A percentile compares a stretch with the other conserved stretches of the same genome.
Conservation (phyloP, 2,113 vertebrate species). For the Platichthys flesus region DNA sequence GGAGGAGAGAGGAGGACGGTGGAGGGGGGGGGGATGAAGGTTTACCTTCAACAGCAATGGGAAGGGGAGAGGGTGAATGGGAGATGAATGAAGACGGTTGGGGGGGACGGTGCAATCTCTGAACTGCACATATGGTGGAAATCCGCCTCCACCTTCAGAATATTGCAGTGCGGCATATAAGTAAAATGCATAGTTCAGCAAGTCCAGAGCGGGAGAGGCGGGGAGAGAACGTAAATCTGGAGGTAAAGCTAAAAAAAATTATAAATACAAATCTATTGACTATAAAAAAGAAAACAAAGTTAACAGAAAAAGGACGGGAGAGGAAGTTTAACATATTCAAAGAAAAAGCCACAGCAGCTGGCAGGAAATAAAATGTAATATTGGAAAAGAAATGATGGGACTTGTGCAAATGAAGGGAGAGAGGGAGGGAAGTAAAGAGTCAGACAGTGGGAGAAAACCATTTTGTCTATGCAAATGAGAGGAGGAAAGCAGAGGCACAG, state of each 20-base stretch:
- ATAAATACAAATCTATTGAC: conserved; percentile 22
- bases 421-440: conserved; percentile 36
- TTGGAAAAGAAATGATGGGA: conserved; percentile 44
- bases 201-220: conserved; percentile 48
- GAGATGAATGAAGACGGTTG: conserved; percentile 51
- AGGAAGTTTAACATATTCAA: conserved; percentile 31
- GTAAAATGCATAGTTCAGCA: conserved; percentile 75
- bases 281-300: conserved; percentile 47
- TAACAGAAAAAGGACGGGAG: conserved; percentile 29
- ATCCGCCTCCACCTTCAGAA: conserved; percentile 63
- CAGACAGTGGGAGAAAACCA: conserved; percentile 41
- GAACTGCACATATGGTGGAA: conserved; percentile 56
- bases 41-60: conserved; percentile 36
- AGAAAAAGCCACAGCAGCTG: conserved; percentile 23
- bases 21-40: background rate
- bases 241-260: background rate
- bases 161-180: conserved; percentile 59
- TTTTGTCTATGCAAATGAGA: conserved; percentile 73
- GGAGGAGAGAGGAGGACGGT: background rate
- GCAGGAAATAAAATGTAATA: conserved; percentile 30
- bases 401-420: conserved; percentile 36
- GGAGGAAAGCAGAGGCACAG: conserved; percentile 42
- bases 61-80: conserved; percentile 16
- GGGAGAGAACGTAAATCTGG: conserved; percentile 49
- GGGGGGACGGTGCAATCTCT: conserved; percentile 42